Evolutionary conservation across 2,113 vertebrate genomes (phyloP).

Genomic region (Ascaphus truei): DNA sequence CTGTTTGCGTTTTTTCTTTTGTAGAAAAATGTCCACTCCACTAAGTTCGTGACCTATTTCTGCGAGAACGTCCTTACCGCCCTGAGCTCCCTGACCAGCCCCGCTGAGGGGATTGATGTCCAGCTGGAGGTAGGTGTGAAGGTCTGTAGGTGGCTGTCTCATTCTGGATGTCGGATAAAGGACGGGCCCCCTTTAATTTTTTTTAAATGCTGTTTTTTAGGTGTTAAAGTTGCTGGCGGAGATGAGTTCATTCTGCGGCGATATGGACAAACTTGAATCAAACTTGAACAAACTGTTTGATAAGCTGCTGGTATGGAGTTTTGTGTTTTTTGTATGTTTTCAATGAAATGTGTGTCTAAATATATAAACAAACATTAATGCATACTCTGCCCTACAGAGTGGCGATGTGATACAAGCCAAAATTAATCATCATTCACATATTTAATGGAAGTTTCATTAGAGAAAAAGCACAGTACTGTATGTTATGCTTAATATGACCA

Average conservation of each 20-base stretch:
- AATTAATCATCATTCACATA: too few relatives aligned
- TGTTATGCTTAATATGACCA: too few relatives aligned
- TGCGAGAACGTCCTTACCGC: constrained; percentile 93
- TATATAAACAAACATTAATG: too few relatives aligned
- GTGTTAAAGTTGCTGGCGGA: constrained; percentile 95
- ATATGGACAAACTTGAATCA: constrained; percentile 96
- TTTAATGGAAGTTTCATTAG: too few relatives aligned
- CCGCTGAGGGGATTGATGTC: constrained; percentile 91
- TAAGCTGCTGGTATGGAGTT: constrained; percentile 85
- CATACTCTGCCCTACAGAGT: too few relatives aligned
- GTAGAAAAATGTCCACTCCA: constrained; percentile 98
- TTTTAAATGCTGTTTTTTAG: constrained; percentile 57
- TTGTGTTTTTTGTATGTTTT: constrained; percentile 24
- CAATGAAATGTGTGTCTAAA: too few relatives aligned
- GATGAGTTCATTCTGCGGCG: constrained; percentile 96
- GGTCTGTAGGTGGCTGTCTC: background rate
- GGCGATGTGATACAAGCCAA: too few relatives aligned
- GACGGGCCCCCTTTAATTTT: background rate
- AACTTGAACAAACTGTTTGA: constrained; percentile 94
- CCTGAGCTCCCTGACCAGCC: constrained; percentile 83
- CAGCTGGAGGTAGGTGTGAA: constrained; percentile 84
- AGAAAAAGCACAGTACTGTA: too few relatives aligned
- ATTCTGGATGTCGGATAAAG: background rate
- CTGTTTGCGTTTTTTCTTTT: constrained; percentile 33
- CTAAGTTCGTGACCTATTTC: constrained; percentile 94